Evolutionary conservation across 2,888 invertebrate species (phyloP).

Genomic region (Orgyia antiqua): DNA sequence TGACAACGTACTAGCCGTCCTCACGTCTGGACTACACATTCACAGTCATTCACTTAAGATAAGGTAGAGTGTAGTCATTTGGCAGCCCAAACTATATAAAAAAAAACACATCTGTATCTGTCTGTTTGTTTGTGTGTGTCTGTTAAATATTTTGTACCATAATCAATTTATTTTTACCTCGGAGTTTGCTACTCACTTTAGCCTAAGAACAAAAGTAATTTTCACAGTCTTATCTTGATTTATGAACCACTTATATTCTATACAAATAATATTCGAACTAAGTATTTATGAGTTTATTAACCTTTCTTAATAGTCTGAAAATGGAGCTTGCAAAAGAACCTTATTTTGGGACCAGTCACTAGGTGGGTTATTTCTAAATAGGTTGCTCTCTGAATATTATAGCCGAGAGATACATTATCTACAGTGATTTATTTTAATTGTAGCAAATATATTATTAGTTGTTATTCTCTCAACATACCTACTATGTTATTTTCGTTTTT

Average conservation of each 20-base stretch:
- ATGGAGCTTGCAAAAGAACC: neutral
- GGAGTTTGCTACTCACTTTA: too few species aligned
- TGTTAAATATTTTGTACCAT: too few species aligned
- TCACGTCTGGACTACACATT: too few species aligned
- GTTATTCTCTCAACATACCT: neutral
- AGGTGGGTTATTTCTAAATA: neutral
- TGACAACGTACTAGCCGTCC: too few species aligned
- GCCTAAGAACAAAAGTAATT: too few species aligned
- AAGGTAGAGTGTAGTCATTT: too few species aligned
- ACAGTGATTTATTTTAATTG: conserved; percentile 1
- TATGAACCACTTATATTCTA: conserved; percentile 1
- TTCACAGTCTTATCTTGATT: conserved; percentile 3
- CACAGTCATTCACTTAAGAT: too few species aligned
- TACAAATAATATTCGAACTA: too few species aligned
- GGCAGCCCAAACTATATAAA: too few species aligned
- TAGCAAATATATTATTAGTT: neutral
- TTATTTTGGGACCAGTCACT: neutral
- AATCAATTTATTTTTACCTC: too few species aligned
- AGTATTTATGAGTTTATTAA: conserved; percentile 2
- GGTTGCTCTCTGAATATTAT: neutral
- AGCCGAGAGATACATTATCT: conserved; percentile 1
- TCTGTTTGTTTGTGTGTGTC: too few species aligned
- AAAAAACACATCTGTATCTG: too few species aligned
- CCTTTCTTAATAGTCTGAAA: neutral
- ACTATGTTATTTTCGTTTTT: neutral